Base-by-base conservation (phyloP, 2,113 vertebrate genomes). In the Hypomesus transpacificus region DNA sequence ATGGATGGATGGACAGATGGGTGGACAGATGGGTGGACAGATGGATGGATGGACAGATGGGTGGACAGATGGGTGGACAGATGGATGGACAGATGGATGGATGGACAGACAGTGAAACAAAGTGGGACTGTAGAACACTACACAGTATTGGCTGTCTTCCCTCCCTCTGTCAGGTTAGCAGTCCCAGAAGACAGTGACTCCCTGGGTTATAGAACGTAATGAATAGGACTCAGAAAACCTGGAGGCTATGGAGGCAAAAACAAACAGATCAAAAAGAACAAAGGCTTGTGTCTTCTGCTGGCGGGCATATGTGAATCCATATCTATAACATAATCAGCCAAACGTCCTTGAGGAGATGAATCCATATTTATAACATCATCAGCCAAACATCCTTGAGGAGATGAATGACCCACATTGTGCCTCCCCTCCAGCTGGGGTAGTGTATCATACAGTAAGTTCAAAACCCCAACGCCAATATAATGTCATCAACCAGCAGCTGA, bases 401-500 rank as follows among this genome's bases (percentile, higher is more conserved):
- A 7, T 14, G 52, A 65, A 69, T 8, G 46, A 2, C 26, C 18
- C 3, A 14, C 53, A n/a, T 20, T 65, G 3, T 39, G 7, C 51
- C 2, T 56, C 16, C 54, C 60, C 31, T 53, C 34, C 52, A 58
- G 14, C 28, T 31, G 61, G 26, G 3, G 14, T 13, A 9, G 7
- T 22, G 13, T 59, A 22, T 52, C 62, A 70, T 1, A 64, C 14
- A 59, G 34, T 20, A 58, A 58, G 14, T 57, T 6, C 17, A 71
- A 52, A 16, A 54, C 21, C 51, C 60, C 31, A 34, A 65, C 21
- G 61, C 6, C 39, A 46, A 69, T 24, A 60, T 18, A 71, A 64
- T 65, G 52, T 9, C 60, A 71, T 54, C 46, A 53, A n/a, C 52
- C 54, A 56, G 52, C 63, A 21, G 60, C 46, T 64, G 18, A 34